Evolutionary conservation across 2,113 vertebrate genomes (phyloP).

Genomic region (Microcebus jonahi): DNA sequence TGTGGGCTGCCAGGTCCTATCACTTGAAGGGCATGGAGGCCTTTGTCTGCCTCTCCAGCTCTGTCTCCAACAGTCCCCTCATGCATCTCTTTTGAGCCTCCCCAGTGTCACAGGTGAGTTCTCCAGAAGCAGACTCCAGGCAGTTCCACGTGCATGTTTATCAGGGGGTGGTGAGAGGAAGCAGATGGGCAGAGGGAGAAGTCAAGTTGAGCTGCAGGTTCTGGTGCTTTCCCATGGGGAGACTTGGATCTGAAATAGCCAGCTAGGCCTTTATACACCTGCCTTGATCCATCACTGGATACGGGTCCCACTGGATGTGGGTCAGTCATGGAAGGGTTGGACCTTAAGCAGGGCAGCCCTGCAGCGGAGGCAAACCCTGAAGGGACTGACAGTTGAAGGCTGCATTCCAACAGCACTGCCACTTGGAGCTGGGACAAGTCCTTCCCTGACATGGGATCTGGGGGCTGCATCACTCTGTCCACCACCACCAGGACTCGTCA

Average conservation of each 20-base stretch:
- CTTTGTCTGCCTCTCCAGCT: background rate
- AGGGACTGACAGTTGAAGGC: background rate
- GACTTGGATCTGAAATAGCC: background rate
- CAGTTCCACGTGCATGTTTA: background rate
- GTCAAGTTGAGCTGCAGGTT: background rate
- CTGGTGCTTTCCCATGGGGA: background rate
- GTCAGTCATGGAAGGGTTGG: background rate
- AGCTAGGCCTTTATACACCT: background rate
- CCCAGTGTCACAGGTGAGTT: background rate
- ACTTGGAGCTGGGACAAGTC: background rate
- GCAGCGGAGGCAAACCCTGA: background rate
- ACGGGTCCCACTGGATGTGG: background rate
- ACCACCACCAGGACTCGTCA: background rate
- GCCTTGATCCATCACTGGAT: background rate
- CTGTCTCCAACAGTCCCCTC: background rate
- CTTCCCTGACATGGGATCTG: background rate
- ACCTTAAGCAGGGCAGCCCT: background rate
- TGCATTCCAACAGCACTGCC: background rate
- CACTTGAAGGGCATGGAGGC: background rate
- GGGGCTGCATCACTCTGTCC: too few species aligned
- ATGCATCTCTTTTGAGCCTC: background rate
- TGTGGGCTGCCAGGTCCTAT: too few species aligned
- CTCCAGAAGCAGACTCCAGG: background rate
- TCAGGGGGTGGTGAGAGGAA: background rate
- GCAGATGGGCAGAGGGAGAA: background rate